Percentiles rank a stretch among this genome's conserved stretches.
phyloP scores from a whole-genome alignment of 2,888 invertebrate genomes.

The Chrysolina haemoptera region DNA sequence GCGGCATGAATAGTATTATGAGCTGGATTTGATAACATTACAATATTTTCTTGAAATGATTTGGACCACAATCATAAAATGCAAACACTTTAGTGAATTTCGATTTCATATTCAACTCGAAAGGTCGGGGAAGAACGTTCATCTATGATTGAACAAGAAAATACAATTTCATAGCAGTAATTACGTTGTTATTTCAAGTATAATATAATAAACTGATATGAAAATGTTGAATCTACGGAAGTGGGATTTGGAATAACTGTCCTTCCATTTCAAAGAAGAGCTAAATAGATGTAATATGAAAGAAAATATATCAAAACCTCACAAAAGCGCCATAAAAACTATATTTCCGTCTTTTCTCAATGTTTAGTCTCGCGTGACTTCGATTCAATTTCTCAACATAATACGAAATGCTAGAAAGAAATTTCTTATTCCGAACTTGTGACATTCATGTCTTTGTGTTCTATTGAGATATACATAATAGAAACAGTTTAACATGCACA shows the following conservation, averaged over 20 bases:
- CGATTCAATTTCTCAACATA: constrained; percentile 3
- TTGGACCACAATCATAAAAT: no score
- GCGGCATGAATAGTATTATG: no score
- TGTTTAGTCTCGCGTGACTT: constrained; percentile 5
- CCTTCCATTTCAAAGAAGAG: background rate
- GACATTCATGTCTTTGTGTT: constrained; percentile 17
- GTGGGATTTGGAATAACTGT: background rate
- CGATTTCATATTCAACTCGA: no score
- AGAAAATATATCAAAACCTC: constrained; percentile 6
- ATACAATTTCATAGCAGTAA: no score
- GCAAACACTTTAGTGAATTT: no score
- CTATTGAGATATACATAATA: constrained; percentile 5
- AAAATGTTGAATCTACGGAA: background rate
- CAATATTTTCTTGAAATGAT: no score
- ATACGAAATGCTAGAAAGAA: background rate
- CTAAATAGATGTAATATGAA: background rate
- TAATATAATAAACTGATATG: no score
- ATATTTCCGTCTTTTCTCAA: background rate
- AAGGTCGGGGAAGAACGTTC: no score
- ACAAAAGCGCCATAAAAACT: background rate
- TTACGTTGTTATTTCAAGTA: no score
- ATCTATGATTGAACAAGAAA: no score
- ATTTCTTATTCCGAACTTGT: constrained; percentile 10
- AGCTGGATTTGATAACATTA: no score
- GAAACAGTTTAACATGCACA: background rate